These are phyloP conservation scores for Agrotis puta DNA, from an alignment of 2,888 invertebrate species.

Conservation along the genomic window DNA sequence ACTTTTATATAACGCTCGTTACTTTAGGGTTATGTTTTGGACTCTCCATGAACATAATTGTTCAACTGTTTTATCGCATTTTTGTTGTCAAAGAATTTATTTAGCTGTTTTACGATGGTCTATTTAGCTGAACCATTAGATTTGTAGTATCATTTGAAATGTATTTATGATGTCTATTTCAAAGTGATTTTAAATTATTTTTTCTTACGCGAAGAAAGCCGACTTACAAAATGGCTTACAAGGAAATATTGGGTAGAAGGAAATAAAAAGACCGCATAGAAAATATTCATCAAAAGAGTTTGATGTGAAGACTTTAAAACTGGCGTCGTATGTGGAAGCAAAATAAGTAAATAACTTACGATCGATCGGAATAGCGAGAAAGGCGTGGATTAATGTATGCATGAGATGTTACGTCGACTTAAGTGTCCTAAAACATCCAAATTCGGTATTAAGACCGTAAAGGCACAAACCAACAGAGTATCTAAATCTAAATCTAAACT, in stretches of 20 bases:
- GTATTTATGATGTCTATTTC: not conserved
- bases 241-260: not conserved
- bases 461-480: not conserved
- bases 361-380: not conserved
- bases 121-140: too few relatives aligned
- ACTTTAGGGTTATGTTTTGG: constrained; percentile 36
- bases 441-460: not conserved
- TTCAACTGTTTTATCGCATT: constrained; percentile 16
- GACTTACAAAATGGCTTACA: too few relatives aligned
- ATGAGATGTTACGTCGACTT: not conserved
- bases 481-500: too few relatives aligned
- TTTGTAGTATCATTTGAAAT: not conserved
- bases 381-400: not conserved
- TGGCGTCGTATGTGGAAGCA: not conserved
- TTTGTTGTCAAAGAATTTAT: not conserved
- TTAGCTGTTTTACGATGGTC: not conserved
- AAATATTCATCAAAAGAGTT: not conserved
- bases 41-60: constrained; percentile 17
- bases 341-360: not conserved
- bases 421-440: not conserved
- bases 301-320: not conserved
- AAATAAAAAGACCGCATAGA: not conserved
- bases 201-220: too few relatives aligned
- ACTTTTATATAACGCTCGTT: constrained; percentile 41
- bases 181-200: not conserved